These are phyloP conservation scores for Agrochola macilenta DNA, from an alignment of 2,888 invertebrate genomes.

Conservation along the genomic window DNA sequence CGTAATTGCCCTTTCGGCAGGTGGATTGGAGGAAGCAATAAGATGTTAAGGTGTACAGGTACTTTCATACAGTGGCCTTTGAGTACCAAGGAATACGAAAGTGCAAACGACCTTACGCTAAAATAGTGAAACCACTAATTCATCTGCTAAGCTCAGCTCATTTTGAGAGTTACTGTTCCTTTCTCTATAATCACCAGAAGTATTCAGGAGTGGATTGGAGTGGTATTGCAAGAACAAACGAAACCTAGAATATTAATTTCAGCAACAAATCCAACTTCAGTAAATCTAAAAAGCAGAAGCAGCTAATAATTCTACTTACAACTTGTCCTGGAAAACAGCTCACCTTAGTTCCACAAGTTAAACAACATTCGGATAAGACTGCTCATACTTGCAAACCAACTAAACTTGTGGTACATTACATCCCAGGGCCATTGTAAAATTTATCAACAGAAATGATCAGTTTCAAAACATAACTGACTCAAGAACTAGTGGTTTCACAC, in stretches of 20 bases:
- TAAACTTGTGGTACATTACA: too few species aligned
- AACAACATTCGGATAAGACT: conserved; percentile 27
- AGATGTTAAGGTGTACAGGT: background rate
- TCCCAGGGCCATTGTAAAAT: conserved; percentile 22
- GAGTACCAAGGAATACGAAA: conserved; percentile 9
- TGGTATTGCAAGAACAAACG: too few species aligned
- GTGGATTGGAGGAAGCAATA: conserved; percentile 23
- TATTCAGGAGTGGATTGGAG: background rate
- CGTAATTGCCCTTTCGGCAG: conserved; percentile 21
- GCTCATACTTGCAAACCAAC: background rate
- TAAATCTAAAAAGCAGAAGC: background rate
- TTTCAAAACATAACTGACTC: background rate
- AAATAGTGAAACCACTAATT: too few species aligned
- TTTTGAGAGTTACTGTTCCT: background rate
- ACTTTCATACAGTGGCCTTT: background rate
- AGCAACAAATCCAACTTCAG: too few species aligned
- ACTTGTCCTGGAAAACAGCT: too few species aligned
- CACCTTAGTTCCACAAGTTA: background rate
- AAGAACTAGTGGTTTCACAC: conserved; percentile 23
- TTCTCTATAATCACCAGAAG: background rate
- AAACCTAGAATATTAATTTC: too few species aligned
- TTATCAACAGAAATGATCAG: conserved; percentile 51
- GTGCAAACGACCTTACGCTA: background rate
- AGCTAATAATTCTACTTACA: too few species aligned
- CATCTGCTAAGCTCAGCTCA: background rate